Conservation (phyloP, 2,113 vertebrate genomes). For the Muntiacus reevesi region DNA sequence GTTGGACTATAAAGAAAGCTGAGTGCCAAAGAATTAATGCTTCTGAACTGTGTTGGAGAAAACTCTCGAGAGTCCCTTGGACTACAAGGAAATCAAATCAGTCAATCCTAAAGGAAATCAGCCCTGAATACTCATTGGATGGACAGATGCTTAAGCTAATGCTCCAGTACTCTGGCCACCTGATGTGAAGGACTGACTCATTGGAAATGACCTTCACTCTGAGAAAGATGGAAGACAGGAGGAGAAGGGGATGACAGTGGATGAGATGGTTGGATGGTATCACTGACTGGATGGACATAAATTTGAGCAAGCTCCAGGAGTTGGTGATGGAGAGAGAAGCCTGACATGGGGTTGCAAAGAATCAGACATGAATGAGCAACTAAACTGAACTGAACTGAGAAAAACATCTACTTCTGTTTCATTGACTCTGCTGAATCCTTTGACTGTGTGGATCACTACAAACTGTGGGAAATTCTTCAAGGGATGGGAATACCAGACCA, state of each 20-base stretch:
- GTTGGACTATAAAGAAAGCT: not conserved
- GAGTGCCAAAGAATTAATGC: not conserved
- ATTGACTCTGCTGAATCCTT: not conserved
- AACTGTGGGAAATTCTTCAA: not conserved
- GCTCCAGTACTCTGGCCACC: not conserved
- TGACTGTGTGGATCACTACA: not conserved
- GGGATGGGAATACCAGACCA: not conserved
- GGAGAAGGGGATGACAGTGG: not conserved
- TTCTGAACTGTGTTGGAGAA: not conserved
- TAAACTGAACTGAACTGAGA: not conserved
- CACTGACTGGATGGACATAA: not conserved
- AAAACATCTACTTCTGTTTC: not conserved
- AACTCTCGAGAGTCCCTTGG: not conserved
- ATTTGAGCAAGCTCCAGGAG: not conserved
- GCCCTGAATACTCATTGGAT: not conserved
- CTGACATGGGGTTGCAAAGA: not conserved
- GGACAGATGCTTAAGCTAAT: not conserved
- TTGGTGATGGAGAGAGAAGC: not conserved
- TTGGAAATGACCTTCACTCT: not conserved
- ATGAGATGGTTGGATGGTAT: not conserved
- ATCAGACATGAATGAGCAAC: not conserved
- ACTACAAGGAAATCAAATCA: not conserved
- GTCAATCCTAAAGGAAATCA: not conserved
- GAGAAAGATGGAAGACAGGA: not conserved
- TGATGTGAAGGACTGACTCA: not conserved